Conservation (phyloP, 2,797 vertebrate species). For the Sciaenops ocellatus region DNA sequence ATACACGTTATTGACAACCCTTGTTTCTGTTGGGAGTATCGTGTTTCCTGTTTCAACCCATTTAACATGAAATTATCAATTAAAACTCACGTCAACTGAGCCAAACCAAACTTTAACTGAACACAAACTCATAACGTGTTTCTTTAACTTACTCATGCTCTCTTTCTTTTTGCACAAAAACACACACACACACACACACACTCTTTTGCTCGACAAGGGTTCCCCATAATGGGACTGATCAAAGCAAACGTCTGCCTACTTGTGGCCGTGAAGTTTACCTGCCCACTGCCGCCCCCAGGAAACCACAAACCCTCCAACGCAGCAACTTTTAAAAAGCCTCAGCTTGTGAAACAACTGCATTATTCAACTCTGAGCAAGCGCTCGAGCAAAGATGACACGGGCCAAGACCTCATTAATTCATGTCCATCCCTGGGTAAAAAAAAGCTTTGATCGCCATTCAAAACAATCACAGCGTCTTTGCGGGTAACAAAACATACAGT, state of each 20-base stretch:
- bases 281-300: conserved; percentile 24
- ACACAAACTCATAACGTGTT: background rate
- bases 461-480: conserved; percentile 6
- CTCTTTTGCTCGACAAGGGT: background rate
- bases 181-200: conserved; percentile 22
- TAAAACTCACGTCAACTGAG: background rate
- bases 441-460: conserved; percentile 52
- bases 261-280: conserved; percentile 43
- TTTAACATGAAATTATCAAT: background rate
- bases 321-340: conserved; percentile 54
- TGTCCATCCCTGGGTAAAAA: conserved; percentile 15
- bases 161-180: conserved; percentile 12
- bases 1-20: too few relatives aligned
- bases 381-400: conserved; percentile 21
- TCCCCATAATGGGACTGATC: conserved; percentile 17
- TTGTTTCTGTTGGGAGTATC: too few relatives aligned
- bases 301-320: conserved; percentile 28
- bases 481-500: background rate
- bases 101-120: background rate
- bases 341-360: conserved; percentile 26
- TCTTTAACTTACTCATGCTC: background rate
- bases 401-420: conserved; percentile 43
- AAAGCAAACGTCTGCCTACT: conserved; percentile 34
- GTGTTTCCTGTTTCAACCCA: background rate
- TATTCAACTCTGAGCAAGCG: conserved; percentile 31